These are phyloP conservation scores for Rousettus leschenaultii DNA, from an alignment of 2,113 vertebrate genomes.

Conservation along the genomic window DNA sequence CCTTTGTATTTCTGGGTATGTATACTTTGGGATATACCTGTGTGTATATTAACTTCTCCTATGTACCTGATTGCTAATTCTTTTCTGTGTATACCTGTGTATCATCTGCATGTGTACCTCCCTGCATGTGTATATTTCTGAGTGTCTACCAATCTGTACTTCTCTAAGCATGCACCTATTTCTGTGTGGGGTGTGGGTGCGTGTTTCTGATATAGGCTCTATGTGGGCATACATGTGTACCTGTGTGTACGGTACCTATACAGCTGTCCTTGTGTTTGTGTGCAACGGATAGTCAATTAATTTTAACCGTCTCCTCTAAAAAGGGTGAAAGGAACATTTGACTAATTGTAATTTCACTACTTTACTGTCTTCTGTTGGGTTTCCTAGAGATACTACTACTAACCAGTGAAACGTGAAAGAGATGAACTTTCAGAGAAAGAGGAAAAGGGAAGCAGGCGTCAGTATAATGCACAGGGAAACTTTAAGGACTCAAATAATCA, in stretches of 20 bases:
- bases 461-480: neutral
- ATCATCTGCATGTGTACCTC: neutral
- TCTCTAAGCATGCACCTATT: neutral
- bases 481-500: neutral
- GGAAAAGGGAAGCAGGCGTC: neutral
- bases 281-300: neutral
- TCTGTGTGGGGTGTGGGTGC: neutral
- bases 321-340: neutral
- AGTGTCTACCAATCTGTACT: neutral
- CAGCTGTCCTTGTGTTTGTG: neutral
- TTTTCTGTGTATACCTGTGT: neutral
- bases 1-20: neutral
- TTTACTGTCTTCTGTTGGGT: neutral
- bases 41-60: neutral
- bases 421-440: neutral
- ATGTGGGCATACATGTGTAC: neutral
- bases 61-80: neutral
- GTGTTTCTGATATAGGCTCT: neutral
- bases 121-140: neutral
- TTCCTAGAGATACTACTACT: neutral
- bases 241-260: neutral
- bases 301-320: neutral
- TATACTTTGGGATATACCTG: neutral
- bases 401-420: neutral
- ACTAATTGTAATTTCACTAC: neutral